Evolutionary conservation across 2,797 vertebrate species (phyloP).

Genomic region (Helostoma temminkii): DNA sequence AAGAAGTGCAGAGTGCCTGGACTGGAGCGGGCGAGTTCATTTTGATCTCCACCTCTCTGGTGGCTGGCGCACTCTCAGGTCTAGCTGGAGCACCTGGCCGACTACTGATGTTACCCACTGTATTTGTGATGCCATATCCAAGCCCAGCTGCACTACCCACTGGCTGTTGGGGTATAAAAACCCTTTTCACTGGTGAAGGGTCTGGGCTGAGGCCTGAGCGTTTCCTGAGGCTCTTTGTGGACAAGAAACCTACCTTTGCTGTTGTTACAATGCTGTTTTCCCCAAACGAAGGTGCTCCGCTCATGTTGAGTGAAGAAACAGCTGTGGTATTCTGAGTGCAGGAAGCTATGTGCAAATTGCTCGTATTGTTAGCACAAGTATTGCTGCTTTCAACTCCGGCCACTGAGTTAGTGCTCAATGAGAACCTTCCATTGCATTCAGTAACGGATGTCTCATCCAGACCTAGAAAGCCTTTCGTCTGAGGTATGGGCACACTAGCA

Average conservation of each 20-base stretch:
- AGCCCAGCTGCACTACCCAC: slow-evolving; percentile 70
- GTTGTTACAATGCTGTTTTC: slow-evolving; percentile 73
- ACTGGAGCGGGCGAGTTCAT: slow-evolving; percentile 74
- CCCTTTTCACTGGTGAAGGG: slow-evolving; percentile 91
- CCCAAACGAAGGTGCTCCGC: slow-evolving; percentile 77
- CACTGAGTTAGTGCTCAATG: slow-evolving; percentile 72
- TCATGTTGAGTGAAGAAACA: slow-evolving; percentile 83
- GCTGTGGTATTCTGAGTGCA: slow-evolving; percentile 83
- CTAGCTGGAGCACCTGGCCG: slow-evolving; percentile 77
- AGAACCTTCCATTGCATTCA: slow-evolving; percentile 81
- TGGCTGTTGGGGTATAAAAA: slow-evolving; percentile 87
- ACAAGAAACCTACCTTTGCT: slow-evolving; percentile 84
- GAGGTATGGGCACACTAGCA: slow-evolving; percentile 85
- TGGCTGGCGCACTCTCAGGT: slow-evolving; percentile 85
- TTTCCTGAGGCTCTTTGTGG: slow-evolving; percentile 91
- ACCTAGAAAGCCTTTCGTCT: slow-evolving; percentile 83
- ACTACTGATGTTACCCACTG: slow-evolving; percentile 75
- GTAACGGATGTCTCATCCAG: slow-evolving; percentile 81
- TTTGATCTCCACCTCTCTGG: slow-evolving; percentile 82
- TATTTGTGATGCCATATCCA: slow-evolving; percentile 69
- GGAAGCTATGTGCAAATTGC: slow-evolving; percentile 81
- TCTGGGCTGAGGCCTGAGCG: slow-evolving; percentile 88
- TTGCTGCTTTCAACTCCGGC: slow-evolving; percentile 80
- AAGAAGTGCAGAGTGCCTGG: slow-evolving; percentile 79
- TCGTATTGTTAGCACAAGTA: slow-evolving; percentile 74